These are phyloP conservation scores for Kryptolebias marmoratus DNA, from an alignment of 2,113 vertebrate genomes.

Conservation along the genomic window DNA sequence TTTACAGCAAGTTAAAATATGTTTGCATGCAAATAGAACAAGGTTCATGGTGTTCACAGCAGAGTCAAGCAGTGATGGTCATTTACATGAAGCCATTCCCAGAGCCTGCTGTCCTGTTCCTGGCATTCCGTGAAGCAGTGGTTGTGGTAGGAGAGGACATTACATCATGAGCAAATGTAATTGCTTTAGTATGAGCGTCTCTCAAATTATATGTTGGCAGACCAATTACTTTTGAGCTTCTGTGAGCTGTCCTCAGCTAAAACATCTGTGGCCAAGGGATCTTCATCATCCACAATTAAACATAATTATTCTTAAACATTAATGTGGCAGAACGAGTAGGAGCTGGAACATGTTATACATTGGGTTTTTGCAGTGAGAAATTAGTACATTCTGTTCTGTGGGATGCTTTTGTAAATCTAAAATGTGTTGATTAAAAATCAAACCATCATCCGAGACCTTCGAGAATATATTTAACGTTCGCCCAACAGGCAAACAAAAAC, in stretches of 20 bases:
- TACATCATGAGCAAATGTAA: neutral
- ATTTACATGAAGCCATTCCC: neutral
- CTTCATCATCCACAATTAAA: neutral
- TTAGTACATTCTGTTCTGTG: neutral
- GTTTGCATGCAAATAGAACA: neutral
- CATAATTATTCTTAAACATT: neutral
- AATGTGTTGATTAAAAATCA: conserved; percentile 5
- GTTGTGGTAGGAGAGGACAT: neutral
- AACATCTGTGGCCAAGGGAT: neutral
- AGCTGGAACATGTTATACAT: neutral
- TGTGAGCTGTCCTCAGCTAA: neutral
- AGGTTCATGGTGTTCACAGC: neutral
- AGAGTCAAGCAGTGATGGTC: neutral
- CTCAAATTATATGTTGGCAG: conserved; percentile 9
- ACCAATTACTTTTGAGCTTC: conserved; percentile 8
- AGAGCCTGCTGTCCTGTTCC: neutral
- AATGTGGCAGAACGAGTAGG: neutral
- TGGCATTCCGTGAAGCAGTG: conserved; percentile 1
- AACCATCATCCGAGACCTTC: neutral
- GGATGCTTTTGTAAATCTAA: neutral
- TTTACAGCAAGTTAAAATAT: neutral
- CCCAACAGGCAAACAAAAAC: neutral
- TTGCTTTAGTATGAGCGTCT: conserved; percentile 8
- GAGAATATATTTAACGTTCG: neutral
- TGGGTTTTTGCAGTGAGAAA: neutral